Percentiles rank a stretch among this genome's conserved stretches.
These are phyloP conservation scores for Pantala flavescens DNA, from an alignment of 1,140 invertebrate species.

Conservation along the genomic window DNA sequence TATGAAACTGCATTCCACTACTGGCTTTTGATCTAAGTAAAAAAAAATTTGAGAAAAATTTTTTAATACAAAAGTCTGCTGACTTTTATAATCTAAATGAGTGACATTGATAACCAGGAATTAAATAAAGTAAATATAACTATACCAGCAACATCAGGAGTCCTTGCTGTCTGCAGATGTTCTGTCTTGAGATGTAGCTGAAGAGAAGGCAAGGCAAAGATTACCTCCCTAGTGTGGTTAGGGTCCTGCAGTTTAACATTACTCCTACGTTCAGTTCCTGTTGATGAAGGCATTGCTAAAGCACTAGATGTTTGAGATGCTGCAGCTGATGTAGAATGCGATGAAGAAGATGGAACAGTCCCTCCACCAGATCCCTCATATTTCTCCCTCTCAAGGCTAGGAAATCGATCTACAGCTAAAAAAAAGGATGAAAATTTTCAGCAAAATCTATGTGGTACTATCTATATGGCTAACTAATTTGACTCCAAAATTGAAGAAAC, in stretches of 20 bases:
- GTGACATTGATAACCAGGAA: no score
- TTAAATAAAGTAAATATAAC: not conserved
- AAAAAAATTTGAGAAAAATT: no score
- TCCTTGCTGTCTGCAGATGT: conserved; percentile 64
- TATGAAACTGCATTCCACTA: conserved; percentile 92
- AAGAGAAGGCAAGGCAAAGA: conserved; percentile 86
- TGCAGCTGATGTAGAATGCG: conserved; percentile 16
- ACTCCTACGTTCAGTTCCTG: conserved; percentile 28
- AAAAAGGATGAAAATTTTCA: conserved; percentile 22
- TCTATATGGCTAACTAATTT: no score
- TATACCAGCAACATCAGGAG: conserved; percentile 59
- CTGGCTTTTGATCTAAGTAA: conserved; percentile 65
- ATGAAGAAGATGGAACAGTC: conserved; percentile 28
- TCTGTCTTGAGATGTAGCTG: conserved; percentile 89
- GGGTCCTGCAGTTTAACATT: conserved; percentile 59
- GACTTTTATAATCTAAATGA: no score
- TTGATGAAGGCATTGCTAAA: not conserved
- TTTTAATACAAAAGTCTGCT: no score
- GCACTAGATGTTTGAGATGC: conserved; percentile 20
- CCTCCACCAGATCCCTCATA: conserved; percentile 36
- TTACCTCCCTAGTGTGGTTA: conserved; percentile 85
- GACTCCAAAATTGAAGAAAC: no score
- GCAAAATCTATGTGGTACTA: no score
- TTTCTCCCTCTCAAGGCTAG: conserved; percentile 64
- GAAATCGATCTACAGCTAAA: conserved; percentile 79